phyloP scores from a whole-genome alignment of 2,797 vertebrate species.

The Urocyon cinereoargenteus region DNA sequence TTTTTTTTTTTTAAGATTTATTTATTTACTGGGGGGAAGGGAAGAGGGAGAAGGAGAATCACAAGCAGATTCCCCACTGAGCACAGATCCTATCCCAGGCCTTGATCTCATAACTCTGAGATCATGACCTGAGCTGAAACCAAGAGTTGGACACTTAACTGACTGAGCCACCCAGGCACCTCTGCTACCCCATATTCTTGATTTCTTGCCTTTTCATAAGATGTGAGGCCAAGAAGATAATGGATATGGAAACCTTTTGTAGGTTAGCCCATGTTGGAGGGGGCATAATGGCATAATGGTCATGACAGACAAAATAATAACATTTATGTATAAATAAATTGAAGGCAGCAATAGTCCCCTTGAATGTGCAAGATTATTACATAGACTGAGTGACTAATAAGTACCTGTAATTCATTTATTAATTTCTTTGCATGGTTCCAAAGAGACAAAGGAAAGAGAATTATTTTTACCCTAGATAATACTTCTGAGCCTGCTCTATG shows the following conservation, averaged over 20 bases:
- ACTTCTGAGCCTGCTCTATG: not conserved
- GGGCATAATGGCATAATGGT: rapidly evolving
- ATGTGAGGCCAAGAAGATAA: not conserved
- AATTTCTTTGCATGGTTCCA: not conserved
- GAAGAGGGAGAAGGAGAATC: not conserved
- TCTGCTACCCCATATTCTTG: not conserved
- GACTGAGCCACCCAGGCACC: not conserved
- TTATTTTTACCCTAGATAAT: not conserved
- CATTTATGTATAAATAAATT: not conserved
- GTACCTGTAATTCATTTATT: not conserved
- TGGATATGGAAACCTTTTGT: not conserved
- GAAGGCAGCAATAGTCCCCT: not conserved
- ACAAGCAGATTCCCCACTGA: not conserved
- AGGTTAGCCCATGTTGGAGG: not conserved
- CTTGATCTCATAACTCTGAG: not conserved
- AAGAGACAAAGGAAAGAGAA: not conserved
- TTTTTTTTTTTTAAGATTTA: not conserved
- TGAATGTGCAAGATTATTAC: not conserved
- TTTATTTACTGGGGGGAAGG: not conserved
- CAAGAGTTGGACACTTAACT: not conserved
- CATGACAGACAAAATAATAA: too few relatives aligned
- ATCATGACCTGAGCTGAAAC: not conserved
- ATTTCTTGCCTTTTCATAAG: not conserved
- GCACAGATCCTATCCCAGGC: not conserved
- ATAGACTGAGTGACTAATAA: not conserved